These are phyloP conservation scores for Orchesella flavescens DNA, from an alignment of 2,888 invertebrate genomes.

Conservation along the genomic window DNA sequence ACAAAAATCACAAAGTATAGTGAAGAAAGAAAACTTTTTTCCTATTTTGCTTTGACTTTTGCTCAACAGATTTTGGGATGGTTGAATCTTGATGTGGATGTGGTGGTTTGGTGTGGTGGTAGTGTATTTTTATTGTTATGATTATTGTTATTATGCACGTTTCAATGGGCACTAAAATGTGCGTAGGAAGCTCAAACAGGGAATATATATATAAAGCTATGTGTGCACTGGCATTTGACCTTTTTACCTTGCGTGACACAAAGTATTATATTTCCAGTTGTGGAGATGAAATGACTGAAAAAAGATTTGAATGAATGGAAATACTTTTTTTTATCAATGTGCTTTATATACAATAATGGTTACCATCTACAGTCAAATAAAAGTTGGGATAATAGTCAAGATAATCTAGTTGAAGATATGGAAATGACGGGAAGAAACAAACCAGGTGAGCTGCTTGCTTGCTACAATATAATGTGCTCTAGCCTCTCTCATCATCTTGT, in stretches of 20 bases:
- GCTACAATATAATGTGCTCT: not conserved
- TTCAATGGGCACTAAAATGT: conserved; percentile 56
- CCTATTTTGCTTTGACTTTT: not conserved
- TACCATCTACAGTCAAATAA: conserved; percentile 14
- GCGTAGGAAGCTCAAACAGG: conserved; percentile 44
- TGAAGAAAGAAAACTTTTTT: not conserved
- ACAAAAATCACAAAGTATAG: conserved; percentile 1
- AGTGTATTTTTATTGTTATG: conserved; percentile 62
- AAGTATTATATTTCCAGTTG: conserved; percentile 41
- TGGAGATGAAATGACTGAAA: conserved; percentile 30
- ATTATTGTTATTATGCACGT: conserved; percentile 64
- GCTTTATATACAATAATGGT: conserved; percentile 15
- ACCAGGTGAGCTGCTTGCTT: conserved; percentile 17
- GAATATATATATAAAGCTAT: not conserved
- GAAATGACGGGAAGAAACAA: conserved; percentile 10
- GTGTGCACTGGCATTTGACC: conserved; percentile 40
- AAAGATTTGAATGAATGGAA: conserved; percentile 39
- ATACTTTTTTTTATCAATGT: conserved; percentile 31
- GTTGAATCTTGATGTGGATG: not conserved
- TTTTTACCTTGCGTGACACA: conserved; percentile 49
- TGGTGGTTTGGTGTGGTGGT: conserved; percentile 39
- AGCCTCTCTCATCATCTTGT: not conserved
- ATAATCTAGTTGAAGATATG: conserved; percentile 32
- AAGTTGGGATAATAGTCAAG: conserved; percentile 8
- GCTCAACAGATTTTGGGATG: not conserved